Conservation (phyloP, 2,888 invertebrate species). For the Zhengitettix transpicula region DNA sequence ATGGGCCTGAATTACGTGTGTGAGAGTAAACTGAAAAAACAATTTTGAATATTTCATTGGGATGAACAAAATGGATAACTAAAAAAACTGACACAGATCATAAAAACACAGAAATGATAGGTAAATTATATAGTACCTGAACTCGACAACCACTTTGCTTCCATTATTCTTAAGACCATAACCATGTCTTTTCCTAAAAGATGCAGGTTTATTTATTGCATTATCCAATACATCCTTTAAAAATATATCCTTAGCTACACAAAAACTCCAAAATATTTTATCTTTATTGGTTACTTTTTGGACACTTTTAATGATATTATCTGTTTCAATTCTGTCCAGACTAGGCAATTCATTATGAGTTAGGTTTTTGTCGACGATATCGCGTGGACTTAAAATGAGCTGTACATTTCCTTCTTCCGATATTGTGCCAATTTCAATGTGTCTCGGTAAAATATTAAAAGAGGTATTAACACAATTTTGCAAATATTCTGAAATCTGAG, state of each 20-base stretch:
- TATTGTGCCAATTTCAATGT: neutral
- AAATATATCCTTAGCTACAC: conserved; percentile 26
- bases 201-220: conserved; percentile 13
- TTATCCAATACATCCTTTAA: conserved; percentile 30
- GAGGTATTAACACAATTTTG: neutral
- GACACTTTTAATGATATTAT: neutral
- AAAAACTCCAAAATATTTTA: conserved; percentile 19
- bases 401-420: neutral
- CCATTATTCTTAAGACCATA: conserved; percentile 13
- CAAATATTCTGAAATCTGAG: neutral
- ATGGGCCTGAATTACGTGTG: no score
- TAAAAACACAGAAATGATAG: no score
- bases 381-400: neutral
- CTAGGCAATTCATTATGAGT: neutral
- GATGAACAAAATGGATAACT: neutral
- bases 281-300: conserved; percentile 3
- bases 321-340: neutral
- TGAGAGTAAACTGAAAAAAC: neutral
- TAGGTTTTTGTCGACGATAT: neutral
- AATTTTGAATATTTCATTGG: no score
- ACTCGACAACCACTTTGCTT: conserved; percentile 52
- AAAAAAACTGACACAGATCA: no score
- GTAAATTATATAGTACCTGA: neutral
- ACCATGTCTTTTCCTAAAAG: conserved; percentile 11
- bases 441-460: neutral